phyloP scores from a whole-genome alignment of 2,797 vertebrate genomes.

The Peromyscus eremicus region DNA sequence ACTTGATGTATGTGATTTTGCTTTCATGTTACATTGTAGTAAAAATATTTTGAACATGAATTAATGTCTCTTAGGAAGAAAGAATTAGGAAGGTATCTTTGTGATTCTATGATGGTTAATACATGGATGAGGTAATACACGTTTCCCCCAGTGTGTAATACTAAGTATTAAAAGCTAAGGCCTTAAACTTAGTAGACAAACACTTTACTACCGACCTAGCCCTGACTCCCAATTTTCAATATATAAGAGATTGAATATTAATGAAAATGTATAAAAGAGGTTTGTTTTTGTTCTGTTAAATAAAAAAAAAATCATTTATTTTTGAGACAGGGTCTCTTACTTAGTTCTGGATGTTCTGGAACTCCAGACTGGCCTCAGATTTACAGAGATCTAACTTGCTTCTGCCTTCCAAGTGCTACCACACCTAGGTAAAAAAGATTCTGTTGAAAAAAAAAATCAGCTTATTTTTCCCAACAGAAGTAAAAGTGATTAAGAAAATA shows the following conservation, averaged over 20 bases:
- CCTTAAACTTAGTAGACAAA: neutral
- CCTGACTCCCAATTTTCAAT: neutral
- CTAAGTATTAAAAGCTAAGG: neutral
- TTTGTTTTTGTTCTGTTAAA: neutral
- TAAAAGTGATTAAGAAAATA: neutral
- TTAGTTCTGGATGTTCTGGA: neutral
- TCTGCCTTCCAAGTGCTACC: neutral
- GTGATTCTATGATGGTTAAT: neutral
- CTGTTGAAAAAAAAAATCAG: constrained; percentile 36
- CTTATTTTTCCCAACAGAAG: neutral
- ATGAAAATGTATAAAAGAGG: constrained; percentile 9
- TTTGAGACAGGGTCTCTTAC: neutral
- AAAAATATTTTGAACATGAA: constrained; percentile 44
- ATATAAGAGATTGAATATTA: neutral
- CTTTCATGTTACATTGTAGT: constrained; percentile 34
- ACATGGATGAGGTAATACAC: neutral
- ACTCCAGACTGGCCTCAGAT: neutral
- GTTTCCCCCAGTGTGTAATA: neutral
- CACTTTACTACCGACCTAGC: neutral
- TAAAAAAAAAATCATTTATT: neutral
- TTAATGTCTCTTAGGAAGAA: constrained; percentile 36
- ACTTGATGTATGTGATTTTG: constrained; percentile 95
- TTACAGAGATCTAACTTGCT: neutral
- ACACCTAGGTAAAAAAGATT: neutral
- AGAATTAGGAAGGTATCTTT: constrained; percentile 44